A percentile compares a stretch with the other conserved stretches of the same genome.
Conservation (phyloP, 2,113 vertebrate genomes). For the Callithrix jacchus region DNA sequence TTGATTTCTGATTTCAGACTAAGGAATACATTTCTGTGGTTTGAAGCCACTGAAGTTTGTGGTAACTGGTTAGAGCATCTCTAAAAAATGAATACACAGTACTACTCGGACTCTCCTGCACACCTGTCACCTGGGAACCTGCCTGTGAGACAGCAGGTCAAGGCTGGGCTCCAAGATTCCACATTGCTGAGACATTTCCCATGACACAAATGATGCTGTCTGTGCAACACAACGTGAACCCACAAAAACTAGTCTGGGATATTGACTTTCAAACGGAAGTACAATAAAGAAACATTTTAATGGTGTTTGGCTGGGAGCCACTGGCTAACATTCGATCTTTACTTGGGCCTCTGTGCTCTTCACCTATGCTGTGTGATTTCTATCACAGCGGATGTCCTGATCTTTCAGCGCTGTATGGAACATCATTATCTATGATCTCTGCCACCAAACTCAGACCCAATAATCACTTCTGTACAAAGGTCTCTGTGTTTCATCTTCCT, state of each 20-base stretch:
- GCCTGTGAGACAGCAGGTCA: accelerated
- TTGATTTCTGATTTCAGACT: neutral
- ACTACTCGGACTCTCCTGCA: accelerated
- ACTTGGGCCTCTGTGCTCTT: neutral
- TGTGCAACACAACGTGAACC: neutral
- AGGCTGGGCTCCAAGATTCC: neutral
- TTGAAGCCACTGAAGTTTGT: neutral
- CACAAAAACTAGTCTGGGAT: neutral
- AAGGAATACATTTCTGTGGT: neutral
- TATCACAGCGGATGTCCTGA: neutral
- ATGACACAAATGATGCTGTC: neutral
- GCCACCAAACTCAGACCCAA: neutral
- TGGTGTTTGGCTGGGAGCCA: neutral
- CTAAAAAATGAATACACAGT: neutral
- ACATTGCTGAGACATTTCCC: neutral
- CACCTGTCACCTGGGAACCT: neutral
- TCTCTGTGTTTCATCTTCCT: neutral
- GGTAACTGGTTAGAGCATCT: neutral
- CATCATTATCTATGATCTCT: neutral
- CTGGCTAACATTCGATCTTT: neutral
- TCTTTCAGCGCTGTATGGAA: neutral
- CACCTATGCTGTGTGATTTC: neutral
- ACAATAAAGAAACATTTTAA: too few species aligned
- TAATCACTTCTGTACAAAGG: neutral
- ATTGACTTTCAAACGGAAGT: neutral